These are phyloP conservation scores for Troides helena DNA, from an alignment of 2,888 invertebrate genomes.

Conservation along the genomic window DNA sequence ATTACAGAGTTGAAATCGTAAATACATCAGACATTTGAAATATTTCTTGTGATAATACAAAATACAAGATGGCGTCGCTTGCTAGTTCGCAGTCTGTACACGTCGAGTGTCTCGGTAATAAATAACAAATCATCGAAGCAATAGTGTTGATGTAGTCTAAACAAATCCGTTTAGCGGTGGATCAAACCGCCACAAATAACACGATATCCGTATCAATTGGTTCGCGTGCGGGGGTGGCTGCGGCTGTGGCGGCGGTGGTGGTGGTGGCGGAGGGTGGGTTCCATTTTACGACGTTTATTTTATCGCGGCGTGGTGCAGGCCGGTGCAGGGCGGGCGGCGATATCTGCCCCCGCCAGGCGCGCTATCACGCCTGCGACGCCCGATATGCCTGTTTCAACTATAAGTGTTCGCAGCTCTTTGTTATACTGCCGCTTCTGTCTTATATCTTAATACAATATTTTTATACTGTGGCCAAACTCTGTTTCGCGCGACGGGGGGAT, in stretches of 20 bases:
- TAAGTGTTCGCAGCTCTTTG: conserved; percentile 25
- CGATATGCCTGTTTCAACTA: conserved; percentile 30
- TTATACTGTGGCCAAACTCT: conserved; percentile 8
- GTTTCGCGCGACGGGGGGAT: no score
- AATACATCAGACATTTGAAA: no score
- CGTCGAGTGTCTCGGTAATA: no score
- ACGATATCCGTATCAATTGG: conserved; percentile 32
- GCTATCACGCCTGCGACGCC: conserved; percentile 34
- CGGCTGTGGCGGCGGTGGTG: no score
- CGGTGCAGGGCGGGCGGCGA: conserved; percentile 37
- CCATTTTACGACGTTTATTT: conserved; percentile 49
- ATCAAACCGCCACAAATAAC: conserved; percentile 28
- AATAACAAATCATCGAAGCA: no score
- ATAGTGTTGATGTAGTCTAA: no score
- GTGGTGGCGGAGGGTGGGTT: conserved; percentile 33
- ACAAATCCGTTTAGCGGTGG: background rate
- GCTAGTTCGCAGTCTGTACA: no score
- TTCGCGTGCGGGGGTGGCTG: conserved; percentile 14
- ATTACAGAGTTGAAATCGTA: no score
- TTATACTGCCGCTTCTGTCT: conserved; percentile 17
- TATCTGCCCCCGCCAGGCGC: conserved; percentile 45
- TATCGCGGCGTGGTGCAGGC: conserved; percentile 41
- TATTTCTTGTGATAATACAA: no score
- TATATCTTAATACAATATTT: conserved; percentile 16
- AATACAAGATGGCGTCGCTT: no score